phyloP scores from a whole-genome alignment of 2,797 vertebrate genomes.

The Pygocentrus nattereri region DNA sequence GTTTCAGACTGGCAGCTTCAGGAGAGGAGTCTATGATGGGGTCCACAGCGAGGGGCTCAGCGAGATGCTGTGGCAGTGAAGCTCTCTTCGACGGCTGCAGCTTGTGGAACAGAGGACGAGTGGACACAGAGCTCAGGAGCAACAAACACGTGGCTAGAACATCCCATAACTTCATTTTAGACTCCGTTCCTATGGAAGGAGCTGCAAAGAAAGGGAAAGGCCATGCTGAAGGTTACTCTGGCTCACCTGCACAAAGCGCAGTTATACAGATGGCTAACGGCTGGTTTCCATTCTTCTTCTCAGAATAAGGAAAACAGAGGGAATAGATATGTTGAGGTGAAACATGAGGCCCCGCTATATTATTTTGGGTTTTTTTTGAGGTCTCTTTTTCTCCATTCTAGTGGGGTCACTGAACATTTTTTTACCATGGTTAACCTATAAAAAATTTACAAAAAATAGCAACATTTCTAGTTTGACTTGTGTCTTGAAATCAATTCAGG shows the following conservation, averaged over 20 bases:
- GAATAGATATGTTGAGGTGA: background rate
- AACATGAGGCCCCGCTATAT: background rate
- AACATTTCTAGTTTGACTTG: background rate
- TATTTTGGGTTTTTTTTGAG: background rate
- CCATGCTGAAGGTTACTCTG: constrained; percentile 33
- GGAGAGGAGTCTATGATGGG: constrained; percentile 74
- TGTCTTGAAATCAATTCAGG: background rate
- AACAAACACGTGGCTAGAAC: constrained; percentile 97
- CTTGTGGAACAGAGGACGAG: constrained; percentile 88
- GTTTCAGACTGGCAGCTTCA: constrained; percentile 70
- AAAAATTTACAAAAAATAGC: background rate
- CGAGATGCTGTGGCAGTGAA: constrained; percentile 69
- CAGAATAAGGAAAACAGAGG: background rate
- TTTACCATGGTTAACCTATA: background rate
- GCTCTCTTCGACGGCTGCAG: constrained; percentile 87
- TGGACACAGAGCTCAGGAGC: constrained; percentile 94
- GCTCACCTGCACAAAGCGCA: constrained; percentile 30
- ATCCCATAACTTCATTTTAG: constrained; percentile 99
- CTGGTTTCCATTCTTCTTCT: background rate
- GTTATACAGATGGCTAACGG: constrained; percentile 14
- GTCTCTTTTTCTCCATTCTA: background rate
- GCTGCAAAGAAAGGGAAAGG: constrained; percentile 71
- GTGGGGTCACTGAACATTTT: background rate
- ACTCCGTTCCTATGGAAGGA: constrained; percentile 94
- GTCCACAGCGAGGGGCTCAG: constrained; percentile 79